Percentiles rank a stretch among this genome's conserved stretches.
phyloP scores from a whole-genome alignment of 2,797 vertebrate species.

The Acanthornis magna region DNA sequence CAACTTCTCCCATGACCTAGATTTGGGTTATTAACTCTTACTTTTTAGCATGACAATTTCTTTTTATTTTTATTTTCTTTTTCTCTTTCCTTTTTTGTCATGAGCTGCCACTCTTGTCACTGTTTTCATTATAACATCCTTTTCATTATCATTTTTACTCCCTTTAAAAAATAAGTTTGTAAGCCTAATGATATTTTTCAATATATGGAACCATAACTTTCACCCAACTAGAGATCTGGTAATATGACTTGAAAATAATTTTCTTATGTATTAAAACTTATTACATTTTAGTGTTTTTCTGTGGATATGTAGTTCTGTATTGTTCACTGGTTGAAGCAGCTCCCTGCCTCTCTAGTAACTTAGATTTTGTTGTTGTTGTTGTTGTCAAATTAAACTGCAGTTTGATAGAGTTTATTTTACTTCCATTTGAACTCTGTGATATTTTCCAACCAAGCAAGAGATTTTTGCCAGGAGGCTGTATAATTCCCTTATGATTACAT shows the following conservation, averaged over 20 bases:
- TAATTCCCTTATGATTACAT: conserved; percentile 21
- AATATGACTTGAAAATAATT: neutral
- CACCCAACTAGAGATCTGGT: neutral
- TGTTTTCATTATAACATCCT: neutral
- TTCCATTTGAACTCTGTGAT: neutral
- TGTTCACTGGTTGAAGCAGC: neutral
- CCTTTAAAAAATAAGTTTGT: neutral
- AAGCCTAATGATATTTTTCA: neutral
- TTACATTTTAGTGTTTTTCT: neutral
- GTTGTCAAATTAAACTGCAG: neutral
- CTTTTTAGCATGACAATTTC: neutral
- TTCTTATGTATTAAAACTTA: neutral
- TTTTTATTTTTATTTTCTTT: neutral
- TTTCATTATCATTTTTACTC: neutral
- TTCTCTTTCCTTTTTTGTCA: neutral
- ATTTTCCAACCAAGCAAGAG: neutral
- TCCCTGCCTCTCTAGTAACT: neutral
- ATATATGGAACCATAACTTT: neutral
- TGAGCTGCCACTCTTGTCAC: neutral
- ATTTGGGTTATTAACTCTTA: neutral
- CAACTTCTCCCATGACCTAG: neutral
- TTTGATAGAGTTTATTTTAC: neutral
- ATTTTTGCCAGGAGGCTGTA: conserved; percentile 26
- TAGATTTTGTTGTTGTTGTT: neutral
- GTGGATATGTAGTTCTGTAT: neutral